Evolutionary conservation across 2,797 vertebrate genomes (phyloP).

Genomic region (Brachymystax lenok): DNA sequence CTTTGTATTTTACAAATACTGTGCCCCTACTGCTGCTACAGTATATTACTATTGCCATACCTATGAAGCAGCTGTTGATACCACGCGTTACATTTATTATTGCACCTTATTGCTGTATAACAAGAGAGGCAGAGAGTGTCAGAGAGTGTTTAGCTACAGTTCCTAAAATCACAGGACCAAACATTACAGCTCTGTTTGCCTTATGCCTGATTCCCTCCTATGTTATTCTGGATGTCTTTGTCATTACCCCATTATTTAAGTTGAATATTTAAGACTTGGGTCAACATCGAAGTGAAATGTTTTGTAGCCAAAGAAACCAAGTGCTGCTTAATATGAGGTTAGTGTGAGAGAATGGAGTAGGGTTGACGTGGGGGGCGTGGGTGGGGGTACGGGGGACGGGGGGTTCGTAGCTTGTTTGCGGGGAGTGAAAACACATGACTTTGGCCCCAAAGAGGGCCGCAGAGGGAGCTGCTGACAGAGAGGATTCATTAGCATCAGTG

Average conservation of each 20-base stretch:
- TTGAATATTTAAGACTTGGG: constrained; percentile 45
- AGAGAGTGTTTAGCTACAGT: constrained; percentile 29
- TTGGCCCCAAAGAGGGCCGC: constrained; percentile 24
- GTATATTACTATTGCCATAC: too few species aligned
- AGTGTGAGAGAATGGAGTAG: constrained; percentile 7
- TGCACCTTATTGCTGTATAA: constrained; percentile 17
- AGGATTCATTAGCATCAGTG: constrained; percentile 25
- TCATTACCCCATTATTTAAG: constrained; percentile 39
- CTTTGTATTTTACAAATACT: background rate
- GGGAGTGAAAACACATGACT: constrained; percentile 29
- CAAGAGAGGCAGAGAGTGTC: constrained; percentile 23
- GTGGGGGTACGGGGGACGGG: constrained; percentile 1
- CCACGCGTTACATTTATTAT: constrained; percentile 42
- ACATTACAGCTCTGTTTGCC: constrained; percentile 39
- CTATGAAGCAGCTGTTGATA: constrained; percentile 24
- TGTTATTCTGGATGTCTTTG: constrained; percentile 30
- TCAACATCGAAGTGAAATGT: constrained; percentile 28
- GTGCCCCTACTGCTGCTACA: background rate
- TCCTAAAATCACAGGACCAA: constrained; percentile 27
- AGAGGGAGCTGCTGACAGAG: constrained; percentile 42
- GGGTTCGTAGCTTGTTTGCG: constrained; percentile 12
- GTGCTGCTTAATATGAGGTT: constrained; percentile 38
- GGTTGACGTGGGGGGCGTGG: background rate
- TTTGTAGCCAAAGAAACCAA: constrained; percentile 40
- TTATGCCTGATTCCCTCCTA: constrained; percentile 15